Evolutionary conservation across 2,797 vertebrate genomes (phyloP), one percentile per base, ranked within the genome.

Genomic region (Coendou prehensilis): DNA sequence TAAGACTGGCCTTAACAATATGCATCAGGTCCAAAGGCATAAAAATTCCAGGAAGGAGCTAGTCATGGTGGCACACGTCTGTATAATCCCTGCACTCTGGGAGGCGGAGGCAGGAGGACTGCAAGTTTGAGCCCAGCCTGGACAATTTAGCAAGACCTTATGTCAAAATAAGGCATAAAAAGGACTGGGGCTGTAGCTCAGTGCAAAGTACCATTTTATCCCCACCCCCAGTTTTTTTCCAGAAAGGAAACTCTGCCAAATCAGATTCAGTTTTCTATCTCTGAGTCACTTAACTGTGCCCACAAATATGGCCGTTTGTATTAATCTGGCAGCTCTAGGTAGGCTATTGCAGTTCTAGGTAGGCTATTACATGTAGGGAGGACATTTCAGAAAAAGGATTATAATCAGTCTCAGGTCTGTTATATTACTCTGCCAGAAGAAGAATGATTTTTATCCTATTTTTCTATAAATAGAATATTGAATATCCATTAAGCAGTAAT

Each of bases 401-500:
- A n/a, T 81, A 67, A 33, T 80, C 15, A 61, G 79, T 85, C 61
- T 89, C 10, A 56, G 45, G 54, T 92, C 37, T 81, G 20, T 96
- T 26, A 41, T 47, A 85, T 8, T 83, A 47, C 14, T 94, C 11
- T 81, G 30, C 45, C 52, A 85, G 23, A 80, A 88, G 23, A 80
- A 88, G 63, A 91, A 95, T 88, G 64, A 91, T 67, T 80, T 89
- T 3, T 86, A 37, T 76, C 33, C 30, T 13, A 18, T 92, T 80
- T 95, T 86, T 45, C n/a, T 33, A 67, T 33, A 87, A 91, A 73
- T 73, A 52, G 54, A 69, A 47, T 93, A 88, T 56, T 47, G 63
- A 67, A 69, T 37, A 67, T n/a, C 41, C 67, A 3, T 91, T 91
- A 89, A 95, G 89, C 33, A 85, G n/a, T 67, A 69, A 92, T 92